Percentiles rank a stretch among this genome's conserved stretches.
Evolutionary conservation across 2,797 vertebrate species (phyloP).

Genomic region (Chelon auratus): DNA sequence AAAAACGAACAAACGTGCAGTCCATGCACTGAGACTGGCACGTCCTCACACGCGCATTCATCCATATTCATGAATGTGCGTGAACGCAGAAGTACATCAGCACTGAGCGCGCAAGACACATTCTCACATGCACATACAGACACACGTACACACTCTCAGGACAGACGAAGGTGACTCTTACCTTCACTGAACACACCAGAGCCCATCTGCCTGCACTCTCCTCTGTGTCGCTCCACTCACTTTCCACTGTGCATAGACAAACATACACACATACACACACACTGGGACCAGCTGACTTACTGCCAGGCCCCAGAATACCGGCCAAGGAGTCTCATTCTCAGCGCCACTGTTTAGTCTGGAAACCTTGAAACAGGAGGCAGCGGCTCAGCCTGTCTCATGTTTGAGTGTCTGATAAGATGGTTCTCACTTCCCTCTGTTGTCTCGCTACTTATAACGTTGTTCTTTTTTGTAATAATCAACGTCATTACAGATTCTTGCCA

Average conservation of each 20-base stretch:
- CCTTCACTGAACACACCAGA: constrained; percentile 75
- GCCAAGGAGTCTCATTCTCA: constrained; percentile 64
- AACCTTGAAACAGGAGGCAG: constrained; percentile 60
- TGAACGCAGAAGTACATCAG: constrained; percentile 54
- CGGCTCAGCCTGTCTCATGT: constrained; percentile 34
- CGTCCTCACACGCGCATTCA: constrained; percentile 20
- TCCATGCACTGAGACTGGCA: constrained; percentile 8
- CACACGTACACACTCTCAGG: constrained; percentile 54
- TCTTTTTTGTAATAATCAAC: constrained; percentile 17
- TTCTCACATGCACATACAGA: constrained; percentile 7
- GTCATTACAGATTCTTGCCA: constrained; percentile 2
- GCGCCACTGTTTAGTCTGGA: constrained; percentile 65
- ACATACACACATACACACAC: constrained; percentile 43
- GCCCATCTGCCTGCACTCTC: constrained; percentile 72
- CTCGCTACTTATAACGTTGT: constrained; percentile 1
- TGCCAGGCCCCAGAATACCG: constrained; percentile 58
- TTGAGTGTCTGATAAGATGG: constrained; percentile 46
- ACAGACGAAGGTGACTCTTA: constrained; percentile 82
- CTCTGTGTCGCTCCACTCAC: constrained; percentile 53
- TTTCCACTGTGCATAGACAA: constrained; percentile 52
- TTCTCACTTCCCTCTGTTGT: constrained; percentile 32
- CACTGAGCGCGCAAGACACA: constrained; percentile 23
- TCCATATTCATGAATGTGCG: constrained; percentile 46
- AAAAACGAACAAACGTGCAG: constrained; percentile 15
- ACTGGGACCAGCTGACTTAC: constrained; percentile 63